These are phyloP conservation scores for Calypte anna DNA, from an alignment of 2,113 vertebrate genomes.

Conservation along the genomic window DNA sequence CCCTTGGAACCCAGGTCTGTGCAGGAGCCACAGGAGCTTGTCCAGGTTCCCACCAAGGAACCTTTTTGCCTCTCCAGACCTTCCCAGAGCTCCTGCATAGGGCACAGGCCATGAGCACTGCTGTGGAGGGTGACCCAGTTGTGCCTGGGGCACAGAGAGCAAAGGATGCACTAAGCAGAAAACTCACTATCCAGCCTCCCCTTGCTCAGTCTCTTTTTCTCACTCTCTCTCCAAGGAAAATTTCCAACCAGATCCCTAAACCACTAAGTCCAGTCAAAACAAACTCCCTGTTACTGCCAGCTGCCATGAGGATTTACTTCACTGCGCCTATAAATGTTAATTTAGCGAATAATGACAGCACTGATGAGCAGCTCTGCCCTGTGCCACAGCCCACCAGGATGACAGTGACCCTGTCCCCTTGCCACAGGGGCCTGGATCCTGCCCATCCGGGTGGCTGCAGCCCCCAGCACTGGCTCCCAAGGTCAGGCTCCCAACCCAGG, in stretches of 20 bases:
- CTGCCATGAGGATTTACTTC: not conserved
- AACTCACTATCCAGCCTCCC: no score
- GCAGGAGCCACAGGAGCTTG: no score
- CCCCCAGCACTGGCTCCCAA: not conserved
- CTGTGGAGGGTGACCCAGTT: not conserved
- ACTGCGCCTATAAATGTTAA: accelerated
- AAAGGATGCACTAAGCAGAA: not conserved
- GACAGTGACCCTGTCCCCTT: accelerated
- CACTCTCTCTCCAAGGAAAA: not conserved
- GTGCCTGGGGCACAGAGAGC: not conserved
- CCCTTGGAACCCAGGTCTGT: accelerated
- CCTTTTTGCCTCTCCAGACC: not conserved
- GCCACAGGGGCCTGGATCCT: not conserved
- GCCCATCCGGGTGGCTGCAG: not conserved
- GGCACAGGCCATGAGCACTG: accelerated
- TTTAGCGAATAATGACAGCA: not conserved
- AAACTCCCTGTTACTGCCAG: not conserved
- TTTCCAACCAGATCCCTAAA: not conserved
- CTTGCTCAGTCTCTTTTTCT: not conserved
- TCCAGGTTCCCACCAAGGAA: not conserved
- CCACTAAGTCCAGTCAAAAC: not conserved
- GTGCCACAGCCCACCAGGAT: accelerated
- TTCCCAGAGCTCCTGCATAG: not conserved
- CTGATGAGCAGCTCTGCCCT: accelerated
- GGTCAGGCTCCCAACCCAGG: accelerated